A percentile compares a stretch with the other conserved stretches of the same genome.
phyloP scores from a whole-genome alignment of 2,113 vertebrate species.

The Hyperopisus bebe region DNA sequence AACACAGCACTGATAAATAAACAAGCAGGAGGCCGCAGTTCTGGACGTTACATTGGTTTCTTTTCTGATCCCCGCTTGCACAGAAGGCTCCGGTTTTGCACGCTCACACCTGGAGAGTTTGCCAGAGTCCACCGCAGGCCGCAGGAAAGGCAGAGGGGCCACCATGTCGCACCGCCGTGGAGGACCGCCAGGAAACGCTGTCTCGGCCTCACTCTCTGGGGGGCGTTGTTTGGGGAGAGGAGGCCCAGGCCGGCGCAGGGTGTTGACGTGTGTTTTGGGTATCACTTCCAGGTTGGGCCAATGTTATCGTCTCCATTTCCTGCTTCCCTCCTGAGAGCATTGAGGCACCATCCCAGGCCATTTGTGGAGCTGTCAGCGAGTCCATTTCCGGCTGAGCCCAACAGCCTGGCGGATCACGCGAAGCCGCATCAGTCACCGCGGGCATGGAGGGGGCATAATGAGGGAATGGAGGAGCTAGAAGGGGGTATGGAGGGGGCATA shows the following conservation, averaged over 20 bases:
- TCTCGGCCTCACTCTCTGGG: background rate
- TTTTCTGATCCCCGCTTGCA: background rate
- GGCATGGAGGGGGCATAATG: background rate
- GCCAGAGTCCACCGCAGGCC: background rate
- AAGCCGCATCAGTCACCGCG: background rate
- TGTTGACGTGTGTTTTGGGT: conserved; percentile 32
- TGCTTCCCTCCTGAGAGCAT: conserved; percentile 30
- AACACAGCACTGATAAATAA: background rate
- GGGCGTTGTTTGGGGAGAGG: background rate
- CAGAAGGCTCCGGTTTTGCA: background rate
- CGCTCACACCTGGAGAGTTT: background rate
- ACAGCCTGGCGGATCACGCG: conserved; percentile 28
- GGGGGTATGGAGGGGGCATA: background rate
- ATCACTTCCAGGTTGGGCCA: conserved; percentile 34
- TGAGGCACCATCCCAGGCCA: conserved; percentile 17
- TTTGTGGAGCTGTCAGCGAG: conserved; percentile 29
- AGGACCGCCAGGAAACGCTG: background rate
- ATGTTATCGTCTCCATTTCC: conserved; percentile 39
- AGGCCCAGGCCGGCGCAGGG: background rate
- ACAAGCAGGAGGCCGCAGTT: background rate
- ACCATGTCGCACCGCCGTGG: background rate
- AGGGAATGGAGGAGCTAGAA: too few relatives aligned
- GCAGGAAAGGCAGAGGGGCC: background rate
- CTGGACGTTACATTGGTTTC: background rate
- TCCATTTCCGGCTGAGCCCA: conserved; percentile 13